These are phyloP conservation scores for Lepidochrysops patricia DNA, from an alignment of 2,888 invertebrate genomes.

Conservation along the genomic window DNA sequence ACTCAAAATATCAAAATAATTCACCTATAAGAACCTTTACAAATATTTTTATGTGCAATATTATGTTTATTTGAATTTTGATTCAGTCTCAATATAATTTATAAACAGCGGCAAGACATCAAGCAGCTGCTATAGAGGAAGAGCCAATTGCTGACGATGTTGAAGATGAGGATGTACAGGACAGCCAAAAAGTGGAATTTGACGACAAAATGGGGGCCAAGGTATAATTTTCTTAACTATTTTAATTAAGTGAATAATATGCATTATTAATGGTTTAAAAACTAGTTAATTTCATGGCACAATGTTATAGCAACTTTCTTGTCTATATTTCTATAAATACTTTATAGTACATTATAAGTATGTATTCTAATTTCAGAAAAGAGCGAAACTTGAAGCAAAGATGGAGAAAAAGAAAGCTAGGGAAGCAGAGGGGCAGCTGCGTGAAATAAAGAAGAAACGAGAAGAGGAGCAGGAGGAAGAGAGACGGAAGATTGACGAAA, in stretches of 20 bases:
- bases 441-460: slow-evolving; percentile 86
- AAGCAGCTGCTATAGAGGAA: slow-evolving; percentile 58
- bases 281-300: no score
- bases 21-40: no score
- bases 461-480: slow-evolving; percentile 85
- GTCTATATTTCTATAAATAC: no score
- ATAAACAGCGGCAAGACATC: slow-evolving; percentile 53
- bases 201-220: slow-evolving; percentile 94
- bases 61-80: no score
- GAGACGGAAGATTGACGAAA: slow-evolving; percentile 81
- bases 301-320: no score
- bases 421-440: slow-evolving; percentile 84
- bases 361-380: slow-evolving; percentile 74
- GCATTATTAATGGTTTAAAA: no score
- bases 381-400: slow-evolving; percentile 95
- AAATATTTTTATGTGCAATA: no score
- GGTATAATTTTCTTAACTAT: no score
- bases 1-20: no score
- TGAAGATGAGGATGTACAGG: slow-evolving; percentile 54
- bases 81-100: not conserved
- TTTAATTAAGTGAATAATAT: no score
- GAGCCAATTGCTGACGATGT: slow-evolving; percentile 68
- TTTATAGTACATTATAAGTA: no score
- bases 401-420: slow-evolving; percentile 87
- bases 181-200: slow-evolving; percentile 46